Evolutionary conservation across 2,113 vertebrate species (phyloP).

Genomic region (Tricholaema leucomelas): DNA sequence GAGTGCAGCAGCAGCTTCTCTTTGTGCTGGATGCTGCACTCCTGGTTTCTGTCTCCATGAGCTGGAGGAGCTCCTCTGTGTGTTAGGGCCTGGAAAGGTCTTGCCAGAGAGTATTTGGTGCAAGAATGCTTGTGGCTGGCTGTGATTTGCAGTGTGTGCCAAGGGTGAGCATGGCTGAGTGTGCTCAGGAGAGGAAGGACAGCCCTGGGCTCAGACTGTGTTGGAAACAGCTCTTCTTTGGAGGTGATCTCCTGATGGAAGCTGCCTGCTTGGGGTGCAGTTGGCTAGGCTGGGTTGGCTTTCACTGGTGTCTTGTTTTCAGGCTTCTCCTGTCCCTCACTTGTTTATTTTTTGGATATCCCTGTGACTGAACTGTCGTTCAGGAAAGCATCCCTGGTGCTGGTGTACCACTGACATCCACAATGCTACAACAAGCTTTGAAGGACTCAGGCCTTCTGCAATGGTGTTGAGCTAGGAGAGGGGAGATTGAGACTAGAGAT

Average conservation of each 20-base stretch:
- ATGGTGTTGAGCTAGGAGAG: no score
- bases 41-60: fast-evolving
- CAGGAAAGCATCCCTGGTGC: not conserved
- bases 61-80: not conserved
- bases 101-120: not conserved
- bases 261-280: not conserved
- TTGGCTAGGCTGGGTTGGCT: not conserved
- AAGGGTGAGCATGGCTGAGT: fast-evolving
- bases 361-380: fast-evolving
- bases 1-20: not conserved
- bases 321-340: not conserved
- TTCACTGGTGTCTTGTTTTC: not conserved
- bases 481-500: no score
- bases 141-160: fast-evolving
- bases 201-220: not conserved
- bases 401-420: not conserved
- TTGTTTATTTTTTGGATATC: not conserved
- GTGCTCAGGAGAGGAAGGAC: not conserved
- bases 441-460: not conserved
- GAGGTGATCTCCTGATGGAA: not conserved
- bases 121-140: fast-evolving
- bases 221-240: not conserved
- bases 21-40: fast-evolving
- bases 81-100: not conserved
- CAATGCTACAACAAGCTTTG: fast-evolving